Base-by-base conservation (phyloP, 2,888 invertebrate species). In the Branchellion lobata region DNA sequence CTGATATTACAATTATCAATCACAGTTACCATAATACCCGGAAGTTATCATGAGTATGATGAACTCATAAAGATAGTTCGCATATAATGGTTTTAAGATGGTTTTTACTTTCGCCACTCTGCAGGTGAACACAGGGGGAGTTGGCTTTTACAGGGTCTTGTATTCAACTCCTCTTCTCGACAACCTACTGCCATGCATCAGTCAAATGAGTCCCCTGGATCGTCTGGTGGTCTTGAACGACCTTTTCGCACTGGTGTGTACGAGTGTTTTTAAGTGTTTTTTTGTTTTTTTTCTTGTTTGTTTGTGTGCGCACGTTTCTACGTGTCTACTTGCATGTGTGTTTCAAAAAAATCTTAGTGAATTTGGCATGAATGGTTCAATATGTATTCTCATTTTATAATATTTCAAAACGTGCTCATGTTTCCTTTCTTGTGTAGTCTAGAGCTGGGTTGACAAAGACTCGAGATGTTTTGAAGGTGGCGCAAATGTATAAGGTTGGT, bases 111-210 rank as follows among this genome's bases (percentile, higher is more conserved):
- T n/a, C n/a, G n/a, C n/a, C n/a, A n/a, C n/a, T 29, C 72, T 73
- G 31, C 80, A 89, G 89, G 83, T 96, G 0, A 96, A 96, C 88
- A 91, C 92, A 0, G 92, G 92, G 14, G 92, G 92, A 80, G 92
- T 95, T 80, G 96, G 96, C 0, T 94, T 93, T 85, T 97, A 95
- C 87, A 91, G 96, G 80, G 95, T 95, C 2, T 91, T 92, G 82
- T 96, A 96, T 87, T 91, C 93, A 24, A 89, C 91, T 1, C 90
- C 91, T 72, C 92, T 94, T 91, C 86, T 96, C 83, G 90, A 91
- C 47, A 90, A 91, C 83, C 89, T 96, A 83, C 90, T 94, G 84
- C 92, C 93, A 0, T 94, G 94, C 0, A 92, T 97, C 80, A 90
- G 91, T 81, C 91, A 93, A 85, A 91, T 92, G 84, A 91, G 91